These are phyloP conservation scores for Harmothoe impar DNA, from an alignment of 2,888 invertebrate genomes.

Conservation along the genomic window DNA sequence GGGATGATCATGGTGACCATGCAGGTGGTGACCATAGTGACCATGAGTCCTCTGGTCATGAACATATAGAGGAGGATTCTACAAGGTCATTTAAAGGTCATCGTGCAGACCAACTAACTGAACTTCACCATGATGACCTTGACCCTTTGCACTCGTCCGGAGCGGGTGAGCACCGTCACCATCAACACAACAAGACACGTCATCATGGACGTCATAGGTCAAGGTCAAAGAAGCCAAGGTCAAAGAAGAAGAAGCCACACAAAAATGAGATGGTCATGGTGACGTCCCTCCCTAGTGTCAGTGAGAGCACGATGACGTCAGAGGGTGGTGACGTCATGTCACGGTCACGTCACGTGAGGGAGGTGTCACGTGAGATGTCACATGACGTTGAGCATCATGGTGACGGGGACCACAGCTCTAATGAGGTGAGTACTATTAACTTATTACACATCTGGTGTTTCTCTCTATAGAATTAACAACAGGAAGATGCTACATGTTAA, in stretches of 20 bases:
- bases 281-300: background rate
- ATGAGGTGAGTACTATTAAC: too few species aligned
- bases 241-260: background rate
- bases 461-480: too few species aligned
- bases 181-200: background rate
- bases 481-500: too few species aligned
- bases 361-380: background rate
- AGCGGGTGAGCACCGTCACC: background rate
- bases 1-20: background rate
- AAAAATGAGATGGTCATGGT: slow-evolving; percentile 12
- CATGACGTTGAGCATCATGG: background rate
- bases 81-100: background rate
- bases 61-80: background rate
- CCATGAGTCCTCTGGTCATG: background rate
- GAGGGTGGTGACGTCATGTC: background rate
- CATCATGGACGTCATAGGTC: slow-evolving; percentile 8
- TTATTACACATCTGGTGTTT: too few species aligned
- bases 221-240: background rate
- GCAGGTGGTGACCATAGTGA: background rate
- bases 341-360: background rate
- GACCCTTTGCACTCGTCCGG: background rate
- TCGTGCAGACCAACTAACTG: background rate
- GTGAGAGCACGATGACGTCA: background rate
- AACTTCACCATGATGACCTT: slow-evolving; percentile 20
- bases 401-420: background rate